Conservation (phyloP, 2,888 invertebrate species). For the Melanotus villosus region DNA sequence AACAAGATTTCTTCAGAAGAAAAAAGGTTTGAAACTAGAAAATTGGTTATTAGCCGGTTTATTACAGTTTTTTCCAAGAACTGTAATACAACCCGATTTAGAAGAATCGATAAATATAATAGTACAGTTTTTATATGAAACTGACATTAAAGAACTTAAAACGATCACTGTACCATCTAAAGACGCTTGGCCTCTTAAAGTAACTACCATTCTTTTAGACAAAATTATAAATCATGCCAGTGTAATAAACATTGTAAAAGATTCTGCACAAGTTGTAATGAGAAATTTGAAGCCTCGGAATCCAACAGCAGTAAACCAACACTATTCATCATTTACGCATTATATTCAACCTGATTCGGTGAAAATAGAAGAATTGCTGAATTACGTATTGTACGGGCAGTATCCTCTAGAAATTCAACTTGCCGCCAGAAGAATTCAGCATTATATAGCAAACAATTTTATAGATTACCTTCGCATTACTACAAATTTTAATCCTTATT, state of each 20-base stretch:
- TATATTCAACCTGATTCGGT: background rate
- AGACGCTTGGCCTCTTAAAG: background rate
- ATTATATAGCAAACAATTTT: background rate
- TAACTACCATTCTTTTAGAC: background rate
- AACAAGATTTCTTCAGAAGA: background rate
- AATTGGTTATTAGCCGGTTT: background rate
- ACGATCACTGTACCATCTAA: background rate
- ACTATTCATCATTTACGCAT: background rate
- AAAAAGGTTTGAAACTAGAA: background rate
- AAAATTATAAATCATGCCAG: background rate
- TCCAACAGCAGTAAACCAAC: background rate
- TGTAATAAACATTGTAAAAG: background rate
- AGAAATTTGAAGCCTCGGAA: background rate
- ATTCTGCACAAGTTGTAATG: background rate
- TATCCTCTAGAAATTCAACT: constrained; percentile 21
- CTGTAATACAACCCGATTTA: background rate
- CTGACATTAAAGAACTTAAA: background rate
- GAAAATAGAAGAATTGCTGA: background rate
- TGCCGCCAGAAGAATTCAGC: background rate
- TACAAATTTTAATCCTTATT: background rate
- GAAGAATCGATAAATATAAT: background rate
- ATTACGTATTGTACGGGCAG: background rate
- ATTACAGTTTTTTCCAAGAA: background rate
- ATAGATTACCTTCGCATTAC: background rate
- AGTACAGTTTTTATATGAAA: background rate